phyloP scores from a whole-genome alignment of 1,140 invertebrate species.

The Ips nitidus region DNA sequence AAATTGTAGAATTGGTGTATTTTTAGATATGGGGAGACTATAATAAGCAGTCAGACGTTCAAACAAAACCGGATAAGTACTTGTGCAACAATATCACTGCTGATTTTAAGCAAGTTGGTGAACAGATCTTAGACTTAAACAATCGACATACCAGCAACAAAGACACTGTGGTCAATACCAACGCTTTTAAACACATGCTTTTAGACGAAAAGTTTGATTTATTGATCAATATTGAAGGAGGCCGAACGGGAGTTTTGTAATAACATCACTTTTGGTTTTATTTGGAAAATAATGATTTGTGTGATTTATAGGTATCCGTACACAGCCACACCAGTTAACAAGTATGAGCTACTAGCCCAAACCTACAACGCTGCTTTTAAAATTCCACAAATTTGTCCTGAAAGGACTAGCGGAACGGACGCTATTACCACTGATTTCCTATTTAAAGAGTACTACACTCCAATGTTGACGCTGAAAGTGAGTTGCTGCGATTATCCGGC shows the following conservation, averaged over 20 bases:
- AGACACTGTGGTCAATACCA: conserved; percentile 53
- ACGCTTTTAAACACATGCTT: conserved; percentile 61
- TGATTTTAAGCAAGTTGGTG: conserved; percentile 50
- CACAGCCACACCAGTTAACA: conserved; percentile 47
- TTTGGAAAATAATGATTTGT: too few species aligned
- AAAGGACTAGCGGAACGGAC: conserved; percentile 41
- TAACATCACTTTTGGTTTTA: not conserved
- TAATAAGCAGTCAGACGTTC: conserved; percentile 37
- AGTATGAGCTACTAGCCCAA: conserved; percentile 58
- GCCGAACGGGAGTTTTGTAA: conserved; percentile 60
- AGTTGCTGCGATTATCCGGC: conserved; percentile 80
- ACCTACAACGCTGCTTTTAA: conserved; percentile 52
- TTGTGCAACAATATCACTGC: conserved; percentile 60
- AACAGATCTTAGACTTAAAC: conserved; percentile 44
- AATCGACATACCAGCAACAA: conserved; percentile 41
- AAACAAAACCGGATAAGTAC: conserved; percentile 53
- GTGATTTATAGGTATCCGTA: conserved; percentile 47
- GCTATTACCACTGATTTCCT: conserved; percentile 58
- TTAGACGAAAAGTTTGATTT: conserved; percentile 61
- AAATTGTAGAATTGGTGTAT: not conserved
- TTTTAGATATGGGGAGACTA: conserved; percentile 48
- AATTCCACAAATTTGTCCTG: conserved; percentile 36
- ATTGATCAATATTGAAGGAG: conserved; percentile 65
- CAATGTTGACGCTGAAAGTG: conserved; percentile 61
- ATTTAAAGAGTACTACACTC: conserved; percentile 58